Base-by-base conservation (phyloP, 2,113 vertebrate genomes). In the Hoplias malabaricus region DNA sequence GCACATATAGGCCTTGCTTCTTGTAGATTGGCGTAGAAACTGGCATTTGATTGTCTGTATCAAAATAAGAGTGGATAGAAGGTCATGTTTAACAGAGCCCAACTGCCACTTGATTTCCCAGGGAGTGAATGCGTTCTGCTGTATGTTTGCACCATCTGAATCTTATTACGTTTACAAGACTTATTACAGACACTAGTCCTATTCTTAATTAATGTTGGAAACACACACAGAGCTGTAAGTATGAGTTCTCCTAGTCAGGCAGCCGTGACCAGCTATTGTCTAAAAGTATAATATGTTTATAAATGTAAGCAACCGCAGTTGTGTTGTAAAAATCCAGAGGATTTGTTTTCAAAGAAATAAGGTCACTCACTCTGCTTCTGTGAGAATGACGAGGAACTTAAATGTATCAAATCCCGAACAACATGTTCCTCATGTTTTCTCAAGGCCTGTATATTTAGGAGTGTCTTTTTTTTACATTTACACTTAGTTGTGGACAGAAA, bases 141-240 rank as follows among this genome's bases (percentile, higher is more conserved):
- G 82, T 77, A 69, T 80, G 36, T 78, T 77, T 42, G 5, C 50
- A 40, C 85, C 85, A 90, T 89, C 88, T 89, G 85, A 84, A 82
- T 80, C 81, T 69, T 83, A 70, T 87, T 85, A 86, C 69, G 87
- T 91, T 92, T 90, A 91, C 81, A 65, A 86, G 88, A 69, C 73
- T 75, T n/a, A 70, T 87, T 89, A 85, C 75, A 82, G 83, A 87
- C 85, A 84, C 81, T 81, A 79, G 80, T 80, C 83, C 77, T 79
- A 25, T 81, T 87, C 74, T 82, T 87, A 87, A 88, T 91, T 89
- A 87, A 88, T 77, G 65, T 72, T 89, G 86, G 86, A 87, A 78
- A 82, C 84, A 88, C 88, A 80, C 82, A 74, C 80, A 84, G 72
- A 54, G 76, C 73, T 78, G 69, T 46, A 75, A 72, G 78, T 86